Percentiles rank a stretch among this genome's conserved stretches.
Evolutionary conservation across 2,797 vertebrate genomes (phyloP).

Genomic region (Cynodonichthys magdalenae): DNA sequence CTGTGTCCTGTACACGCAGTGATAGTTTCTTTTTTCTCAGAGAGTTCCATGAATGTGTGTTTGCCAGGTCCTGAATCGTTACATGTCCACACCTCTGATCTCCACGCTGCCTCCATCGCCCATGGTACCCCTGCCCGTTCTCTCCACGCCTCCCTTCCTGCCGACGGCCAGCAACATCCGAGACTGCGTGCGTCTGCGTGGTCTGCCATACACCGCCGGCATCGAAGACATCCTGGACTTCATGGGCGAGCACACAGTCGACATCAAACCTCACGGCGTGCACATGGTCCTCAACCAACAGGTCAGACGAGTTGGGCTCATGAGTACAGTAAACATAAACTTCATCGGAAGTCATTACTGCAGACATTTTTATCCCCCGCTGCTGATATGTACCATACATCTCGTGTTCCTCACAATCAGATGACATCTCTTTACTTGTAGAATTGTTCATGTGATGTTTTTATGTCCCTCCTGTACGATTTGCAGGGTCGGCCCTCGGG

Average conservation of each 20-base stretch:
- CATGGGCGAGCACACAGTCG: constrained; percentile 91
- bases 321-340: too few species aligned
- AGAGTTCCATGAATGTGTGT: not conserved
- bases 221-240: constrained; percentile 97
- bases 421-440: not conserved
- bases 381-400: too few species aligned
- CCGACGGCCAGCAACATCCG: constrained; percentile 83
- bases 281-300: constrained; percentile 99
- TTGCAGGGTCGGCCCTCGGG: constrained; percentile 92
- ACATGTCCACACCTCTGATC: constrained; percentile 92
- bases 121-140: constrained; percentile 83
- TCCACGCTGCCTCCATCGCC: constrained; percentile 89
- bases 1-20: not conserved
- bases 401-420: not conserved
- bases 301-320: constrained; percentile 70
- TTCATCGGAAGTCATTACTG: not conserved
- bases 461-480: not conserved
- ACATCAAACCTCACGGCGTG: constrained; percentile 95
- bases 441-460: not conserved
- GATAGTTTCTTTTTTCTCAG: not conserved
- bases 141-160: constrained; percentile 87
- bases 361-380: too few species aligned
- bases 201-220: constrained; percentile 92
- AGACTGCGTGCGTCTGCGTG: constrained; percentile 91
- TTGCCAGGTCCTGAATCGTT: constrained; percentile 91